A percentile compares a stretch with the other conserved stretches of the same genome.
Conservation (phyloP, 2,113 vertebrate species). For the Chaenogobius annularis region DNA sequence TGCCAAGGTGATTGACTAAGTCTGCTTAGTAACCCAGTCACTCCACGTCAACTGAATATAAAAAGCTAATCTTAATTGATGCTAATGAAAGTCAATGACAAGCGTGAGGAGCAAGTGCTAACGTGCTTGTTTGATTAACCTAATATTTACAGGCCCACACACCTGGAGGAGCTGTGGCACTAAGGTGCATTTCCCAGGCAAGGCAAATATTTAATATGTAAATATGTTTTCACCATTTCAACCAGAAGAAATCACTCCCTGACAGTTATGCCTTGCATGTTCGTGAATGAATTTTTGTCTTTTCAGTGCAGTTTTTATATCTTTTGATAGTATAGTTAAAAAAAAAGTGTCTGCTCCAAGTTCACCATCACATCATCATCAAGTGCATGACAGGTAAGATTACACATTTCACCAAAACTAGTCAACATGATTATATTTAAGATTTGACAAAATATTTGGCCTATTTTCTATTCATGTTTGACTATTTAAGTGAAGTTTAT, state of each 20-base stretch:
- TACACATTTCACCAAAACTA: too few relatives aligned
- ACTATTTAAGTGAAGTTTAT: too few relatives aligned
- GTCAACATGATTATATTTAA: too few relatives aligned
- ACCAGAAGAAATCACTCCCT: neutral
- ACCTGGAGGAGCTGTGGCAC: neutral
- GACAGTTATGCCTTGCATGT: neutral
- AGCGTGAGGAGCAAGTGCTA: conserved; percentile 60
- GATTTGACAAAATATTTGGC: too few relatives aligned
- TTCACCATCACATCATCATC: neutral
- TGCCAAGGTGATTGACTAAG: conserved; percentile 8
- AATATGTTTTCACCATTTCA: neutral
- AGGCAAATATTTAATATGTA: neutral
- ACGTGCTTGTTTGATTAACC: conserved; percentile 70
- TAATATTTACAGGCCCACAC: conserved; percentile 68
- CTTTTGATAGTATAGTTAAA: too few relatives aligned
- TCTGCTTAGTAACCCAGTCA: conserved; percentile 32
- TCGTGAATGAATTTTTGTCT: neutral
- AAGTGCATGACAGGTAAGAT: too few relatives aligned
- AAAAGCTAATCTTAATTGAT: conserved; percentile 65
- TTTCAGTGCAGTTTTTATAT: neutral
- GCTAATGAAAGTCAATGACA: conserved; percentile 66
- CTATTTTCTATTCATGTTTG: too few relatives aligned
- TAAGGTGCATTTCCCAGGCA: too few relatives aligned
- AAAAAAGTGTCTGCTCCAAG: neutral
- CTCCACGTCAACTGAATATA: conserved; percentile 46